phyloP scores from a whole-genome alignment of 2,113 vertebrate species.

The Pomatorhinus ruficollis region DNA sequence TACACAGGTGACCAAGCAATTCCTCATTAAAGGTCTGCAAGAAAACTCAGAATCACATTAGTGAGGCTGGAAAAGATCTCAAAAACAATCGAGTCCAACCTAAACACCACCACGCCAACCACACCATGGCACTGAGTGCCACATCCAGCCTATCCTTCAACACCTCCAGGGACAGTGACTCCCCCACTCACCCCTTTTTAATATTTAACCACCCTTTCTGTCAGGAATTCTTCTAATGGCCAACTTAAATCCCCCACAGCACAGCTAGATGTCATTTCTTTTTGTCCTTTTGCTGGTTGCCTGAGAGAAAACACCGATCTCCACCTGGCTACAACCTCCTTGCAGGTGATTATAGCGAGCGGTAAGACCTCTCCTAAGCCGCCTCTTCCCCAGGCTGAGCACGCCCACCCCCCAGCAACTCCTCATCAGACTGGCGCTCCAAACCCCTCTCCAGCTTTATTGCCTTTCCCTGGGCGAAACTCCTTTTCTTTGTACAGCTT shows the following conservation, averaged over 20 bases:
- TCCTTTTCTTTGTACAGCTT: accelerated
- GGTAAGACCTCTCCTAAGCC: accelerated
- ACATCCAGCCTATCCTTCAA: not conserved
- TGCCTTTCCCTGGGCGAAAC: too few species aligned
- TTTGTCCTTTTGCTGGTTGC: too few species aligned
- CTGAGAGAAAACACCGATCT: not conserved
- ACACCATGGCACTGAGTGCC: not conserved
- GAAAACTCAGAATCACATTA: not conserved
- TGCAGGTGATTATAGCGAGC: accelerated
- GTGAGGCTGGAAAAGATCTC: not conserved
- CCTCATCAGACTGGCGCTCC: too few species aligned
- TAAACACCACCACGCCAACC: not conserved
- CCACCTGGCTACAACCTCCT: not conserved
- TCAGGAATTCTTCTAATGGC: not conserved
- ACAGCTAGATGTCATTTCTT: not conserved
- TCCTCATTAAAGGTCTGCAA: accelerated
- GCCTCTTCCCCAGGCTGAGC: not conserved
- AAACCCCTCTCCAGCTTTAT: too few species aligned
- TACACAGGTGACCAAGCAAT: accelerated
- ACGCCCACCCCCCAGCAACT: too few species aligned
- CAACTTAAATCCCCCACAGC: not conserved
- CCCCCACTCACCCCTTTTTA: too few species aligned
- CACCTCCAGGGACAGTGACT: not conserved
- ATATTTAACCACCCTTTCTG: accelerated
- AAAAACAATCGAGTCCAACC: not conserved